Evolutionary conservation across 2,888 invertebrate genomes (phyloP).

Genomic region (Chloroclystis v-ata): DNA sequence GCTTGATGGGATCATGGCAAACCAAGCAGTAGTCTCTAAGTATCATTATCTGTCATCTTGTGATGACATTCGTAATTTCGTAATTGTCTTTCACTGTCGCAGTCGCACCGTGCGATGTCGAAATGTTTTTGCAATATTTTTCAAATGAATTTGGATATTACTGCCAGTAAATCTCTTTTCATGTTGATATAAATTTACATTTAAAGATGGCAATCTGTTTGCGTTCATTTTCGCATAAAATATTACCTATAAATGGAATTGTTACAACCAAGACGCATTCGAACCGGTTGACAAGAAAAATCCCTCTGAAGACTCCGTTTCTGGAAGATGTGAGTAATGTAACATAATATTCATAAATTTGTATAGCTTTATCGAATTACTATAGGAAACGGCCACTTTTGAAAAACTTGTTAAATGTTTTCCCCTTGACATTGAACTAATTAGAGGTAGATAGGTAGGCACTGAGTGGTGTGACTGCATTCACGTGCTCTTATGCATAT

Average conservation of each 20-base stretch:
- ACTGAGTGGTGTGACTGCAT: slow-evolving; percentile 23
- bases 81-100: too few relatives aligned
- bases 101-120: slow-evolving; percentile 47
- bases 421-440: slow-evolving; percentile 55
- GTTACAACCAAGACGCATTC: slow-evolving; percentile 74
- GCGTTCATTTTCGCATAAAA: slow-evolving; percentile 76
- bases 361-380: not conserved
- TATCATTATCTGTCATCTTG: too few relatives aligned
- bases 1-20: too few relatives aligned
- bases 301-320: slow-evolving; percentile 68
- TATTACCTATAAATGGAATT: slow-evolving; percentile 73
- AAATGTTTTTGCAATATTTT: slow-evolving; percentile 47
- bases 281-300: slow-evolving; percentile 71
- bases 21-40: too few relatives aligned
- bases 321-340: slow-evolving; percentile 72
- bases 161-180: slow-evolving; percentile 32
- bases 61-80: too few relatives aligned
- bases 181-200: slow-evolving; percentile 39
- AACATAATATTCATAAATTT: too few relatives aligned
- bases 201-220: slow-evolving; percentile 78
- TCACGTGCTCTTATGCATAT: slow-evolving; percentile 38
- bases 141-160: slow-evolving; percentile 41
- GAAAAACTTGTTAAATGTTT: not conserved
- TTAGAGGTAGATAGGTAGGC: too few relatives aligned
- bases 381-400: not conserved